Evolutionary conservation across 2,797 vertebrate genomes (phyloP).

Genomic region (Halcyon smyrnensis): DNA sequence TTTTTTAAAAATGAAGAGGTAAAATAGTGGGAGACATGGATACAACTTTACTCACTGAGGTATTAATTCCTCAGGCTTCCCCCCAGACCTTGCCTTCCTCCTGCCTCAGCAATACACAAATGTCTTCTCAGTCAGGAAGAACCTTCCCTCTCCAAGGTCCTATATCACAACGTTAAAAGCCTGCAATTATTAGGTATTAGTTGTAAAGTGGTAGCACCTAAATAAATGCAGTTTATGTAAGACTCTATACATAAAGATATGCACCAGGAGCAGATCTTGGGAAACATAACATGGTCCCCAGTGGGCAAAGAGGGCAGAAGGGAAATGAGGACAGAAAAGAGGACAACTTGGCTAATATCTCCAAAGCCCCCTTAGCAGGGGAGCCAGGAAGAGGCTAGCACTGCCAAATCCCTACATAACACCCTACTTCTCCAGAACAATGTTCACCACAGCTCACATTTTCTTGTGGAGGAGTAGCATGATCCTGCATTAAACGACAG

Average conservation of each 20-base stretch:
- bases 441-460: background rate
- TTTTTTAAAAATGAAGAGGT: background rate
- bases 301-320: background rate
- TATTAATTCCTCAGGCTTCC: background rate
- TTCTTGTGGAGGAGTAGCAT: background rate
- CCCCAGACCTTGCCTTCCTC: background rate
- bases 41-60: background rate
- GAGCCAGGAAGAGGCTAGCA: background rate
- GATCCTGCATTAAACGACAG: background rate
- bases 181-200: background rate
- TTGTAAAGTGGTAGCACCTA: background rate
- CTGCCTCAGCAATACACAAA: background rate
- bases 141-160: conserved; percentile 47
- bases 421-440: background rate
- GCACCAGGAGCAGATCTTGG: background rate
- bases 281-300: background rate
- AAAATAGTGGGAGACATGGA: background rate
- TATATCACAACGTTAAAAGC: background rate
- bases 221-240: background rate
- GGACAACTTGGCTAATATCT: background rate
- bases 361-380: background rate
- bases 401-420: background rate
- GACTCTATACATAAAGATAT: background rate
- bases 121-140: background rate
- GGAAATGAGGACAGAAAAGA: background rate